A percentile compares a stretch with the other conserved stretches of the same genome.
phyloP scores from a whole-genome alignment of 2,797 vertebrate species.

The Argentina silus region DNA sequence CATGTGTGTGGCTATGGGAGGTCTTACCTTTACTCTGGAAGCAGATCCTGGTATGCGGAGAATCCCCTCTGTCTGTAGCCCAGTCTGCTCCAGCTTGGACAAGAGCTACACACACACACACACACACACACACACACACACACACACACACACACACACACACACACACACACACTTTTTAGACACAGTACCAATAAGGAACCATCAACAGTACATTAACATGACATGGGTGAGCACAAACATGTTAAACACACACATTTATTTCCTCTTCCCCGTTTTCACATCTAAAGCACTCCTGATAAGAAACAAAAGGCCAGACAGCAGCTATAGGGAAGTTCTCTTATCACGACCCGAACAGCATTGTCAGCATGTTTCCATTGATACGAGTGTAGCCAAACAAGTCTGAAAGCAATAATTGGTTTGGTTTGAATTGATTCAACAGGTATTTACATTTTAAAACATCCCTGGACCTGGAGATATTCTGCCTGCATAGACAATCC shows the following conservation, averaged over 20 bases:
- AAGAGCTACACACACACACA: conserved; percentile 84
- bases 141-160: conserved; percentile 16
- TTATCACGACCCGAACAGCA: neutral
- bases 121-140: conserved; percentile 37
- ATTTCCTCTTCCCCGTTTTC: neutral
- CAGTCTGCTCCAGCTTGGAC: conserved; percentile 88
- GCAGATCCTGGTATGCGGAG: conserved; percentile 93
- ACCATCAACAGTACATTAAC: neutral
- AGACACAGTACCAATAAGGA: neutral
- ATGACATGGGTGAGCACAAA: neutral
- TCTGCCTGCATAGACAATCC: too few species aligned
- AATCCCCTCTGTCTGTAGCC: conserved; percentile 94
- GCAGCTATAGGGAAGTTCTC: neutral
- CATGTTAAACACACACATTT: neutral
- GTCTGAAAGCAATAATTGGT: too few species aligned
- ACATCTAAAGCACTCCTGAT: neutral
- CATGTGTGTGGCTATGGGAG: neutral
- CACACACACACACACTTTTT: conserved; percentile 1
- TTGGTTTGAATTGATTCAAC: too few species aligned
- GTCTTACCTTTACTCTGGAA: conserved; percentile 89
- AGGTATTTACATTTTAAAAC: too few species aligned
- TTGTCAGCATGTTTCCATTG: neutral
- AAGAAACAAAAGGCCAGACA: too few species aligned
- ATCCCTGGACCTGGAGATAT: too few species aligned
- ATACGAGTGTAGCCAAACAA: too few species aligned